phyloP scores from a whole-genome alignment of 92 coral and sea anemone genomes.

The Muricea muricata region DNA sequence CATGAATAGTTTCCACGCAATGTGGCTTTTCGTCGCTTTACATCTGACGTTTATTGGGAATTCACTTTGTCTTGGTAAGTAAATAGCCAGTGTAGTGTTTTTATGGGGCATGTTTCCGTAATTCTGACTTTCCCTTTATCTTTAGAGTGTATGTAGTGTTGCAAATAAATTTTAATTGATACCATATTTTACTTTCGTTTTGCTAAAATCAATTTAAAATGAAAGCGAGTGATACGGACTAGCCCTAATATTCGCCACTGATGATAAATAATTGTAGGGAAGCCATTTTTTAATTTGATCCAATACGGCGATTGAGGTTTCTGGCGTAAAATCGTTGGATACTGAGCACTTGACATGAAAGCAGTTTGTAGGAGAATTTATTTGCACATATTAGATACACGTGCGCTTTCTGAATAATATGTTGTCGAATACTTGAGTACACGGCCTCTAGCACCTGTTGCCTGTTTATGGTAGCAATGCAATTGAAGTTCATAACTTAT shows the following conservation, averaged over 20 bases:
- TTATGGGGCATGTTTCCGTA: neutral
- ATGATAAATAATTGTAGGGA: neutral
- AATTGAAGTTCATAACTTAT: neutral
- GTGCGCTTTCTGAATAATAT: neutral
- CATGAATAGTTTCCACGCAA: neutral
- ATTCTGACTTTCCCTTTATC: neutral
- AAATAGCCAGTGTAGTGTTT: neutral
- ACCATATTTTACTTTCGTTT: neutral
- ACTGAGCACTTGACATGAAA: neutral
- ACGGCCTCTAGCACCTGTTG: neutral
- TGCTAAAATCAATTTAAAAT: constrained; percentile 11
- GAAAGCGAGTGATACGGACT: constrained; percentile 8
- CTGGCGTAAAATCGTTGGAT: neutral
- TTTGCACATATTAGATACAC: neutral
- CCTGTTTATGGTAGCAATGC: neutral
- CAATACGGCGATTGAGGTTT: neutral
- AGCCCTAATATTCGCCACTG: neutral
- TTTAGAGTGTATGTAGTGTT: neutral
- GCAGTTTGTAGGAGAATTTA: neutral
- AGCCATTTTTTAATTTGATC: too few species aligned
- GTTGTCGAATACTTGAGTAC: neutral
- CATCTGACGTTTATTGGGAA: neutral
- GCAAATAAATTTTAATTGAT: neutral
- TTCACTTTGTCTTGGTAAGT: constrained; percentile 26
- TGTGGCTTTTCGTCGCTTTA: constrained; percentile 8